Percentiles rank a stretch among this genome's conserved stretches.
phyloP scores from a whole-genome alignment of 2,113 vertebrate genomes.

The Rissa tridactyla region DNA sequence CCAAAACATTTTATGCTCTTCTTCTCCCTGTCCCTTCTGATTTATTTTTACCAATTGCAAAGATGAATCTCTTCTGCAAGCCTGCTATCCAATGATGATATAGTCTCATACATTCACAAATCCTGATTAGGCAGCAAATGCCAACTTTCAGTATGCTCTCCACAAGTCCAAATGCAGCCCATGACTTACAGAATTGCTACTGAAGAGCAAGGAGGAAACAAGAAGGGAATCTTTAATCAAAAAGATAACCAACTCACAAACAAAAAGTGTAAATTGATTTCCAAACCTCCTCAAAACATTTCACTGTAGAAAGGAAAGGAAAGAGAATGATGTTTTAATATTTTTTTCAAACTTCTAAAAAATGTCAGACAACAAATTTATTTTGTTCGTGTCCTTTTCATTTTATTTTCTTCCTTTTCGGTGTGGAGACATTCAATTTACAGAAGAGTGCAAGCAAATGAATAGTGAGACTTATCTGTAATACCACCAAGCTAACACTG shows the following conservation, averaged over 20 bases:
- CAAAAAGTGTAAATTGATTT: constrained; percentile 40
- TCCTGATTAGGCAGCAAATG: neutral
- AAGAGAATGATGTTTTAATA: neutral
- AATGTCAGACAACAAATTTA: neutral
- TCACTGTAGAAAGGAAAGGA: neutral
- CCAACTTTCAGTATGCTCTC: neutral
- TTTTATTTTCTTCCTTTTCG: constrained; percentile 1
- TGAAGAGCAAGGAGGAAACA: neutral
- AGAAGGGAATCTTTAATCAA: constrained; percentile 2
- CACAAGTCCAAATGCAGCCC: neutral
- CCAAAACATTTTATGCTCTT: neutral
- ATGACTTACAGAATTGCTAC: neutral
- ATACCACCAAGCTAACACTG: constrained; percentile 6
- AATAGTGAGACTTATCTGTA: constrained; percentile 26
- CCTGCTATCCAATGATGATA: neutral
- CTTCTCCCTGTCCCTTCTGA: neutral
- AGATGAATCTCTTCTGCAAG: neutral
- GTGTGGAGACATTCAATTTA: constrained; percentile 58
- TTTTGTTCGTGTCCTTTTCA: constrained; percentile 28
- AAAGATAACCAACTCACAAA: constrained; percentile 6
- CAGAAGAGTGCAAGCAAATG: constrained; percentile 39
- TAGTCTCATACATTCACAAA: neutral
- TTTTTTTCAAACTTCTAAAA: neutral
- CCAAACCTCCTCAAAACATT: neutral
- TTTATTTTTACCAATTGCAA: neutral